A percentile compares a stretch with the other conserved stretches of the same genome.
These are phyloP conservation scores for Fabriciana adippe DNA, from an alignment of 2,888 invertebrate genomes.

Conservation along the genomic window DNA sequence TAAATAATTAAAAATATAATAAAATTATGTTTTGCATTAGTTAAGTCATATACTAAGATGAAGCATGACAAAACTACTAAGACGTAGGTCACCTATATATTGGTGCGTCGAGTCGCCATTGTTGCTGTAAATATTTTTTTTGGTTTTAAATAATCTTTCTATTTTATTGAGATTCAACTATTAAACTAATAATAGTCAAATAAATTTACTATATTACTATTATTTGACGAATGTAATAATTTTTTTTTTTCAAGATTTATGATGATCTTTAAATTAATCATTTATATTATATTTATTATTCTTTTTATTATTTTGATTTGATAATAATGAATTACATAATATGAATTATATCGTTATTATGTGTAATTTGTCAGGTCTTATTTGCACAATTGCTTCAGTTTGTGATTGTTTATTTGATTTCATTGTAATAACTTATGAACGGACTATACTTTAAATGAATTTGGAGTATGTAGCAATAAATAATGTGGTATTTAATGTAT, in stretches of 20 bases:
- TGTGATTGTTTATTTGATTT: constrained; percentile 13
- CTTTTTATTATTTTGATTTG: constrained; percentile 12
- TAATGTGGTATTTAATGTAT: constrained; percentile 29
- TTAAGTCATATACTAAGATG: constrained; percentile 64
- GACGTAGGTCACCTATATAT: constrained; percentile 42
- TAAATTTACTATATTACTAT: background rate
- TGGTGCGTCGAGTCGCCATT: constrained; percentile 27
- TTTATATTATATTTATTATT: constrained; percentile 7
- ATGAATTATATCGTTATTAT: background rate
- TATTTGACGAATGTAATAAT: background rate
- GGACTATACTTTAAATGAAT: constrained; percentile 18
- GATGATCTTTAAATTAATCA: background rate
- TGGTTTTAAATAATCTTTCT: background rate
- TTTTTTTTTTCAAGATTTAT: too few relatives aligned
- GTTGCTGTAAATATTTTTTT: constrained; percentile 56
- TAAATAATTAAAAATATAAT: constrained; percentile 59
- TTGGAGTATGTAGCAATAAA: constrained; percentile 38
- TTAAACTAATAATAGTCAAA: background rate
- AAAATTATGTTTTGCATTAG: constrained; percentile 60
- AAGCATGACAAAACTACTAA: constrained; percentile 64
- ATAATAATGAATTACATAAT: background rate
- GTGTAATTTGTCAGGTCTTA: background rate
- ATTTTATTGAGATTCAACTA: constrained; percentile 13
- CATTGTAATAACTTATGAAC: constrained; percentile 23
- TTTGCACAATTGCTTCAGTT: constrained; percentile 10